A percentile compares a stretch with the other conserved stretches of the same genome.
phyloP scores from a whole-genome alignment of 2,888 invertebrate species.

The Chrysolina haemoptera region DNA sequence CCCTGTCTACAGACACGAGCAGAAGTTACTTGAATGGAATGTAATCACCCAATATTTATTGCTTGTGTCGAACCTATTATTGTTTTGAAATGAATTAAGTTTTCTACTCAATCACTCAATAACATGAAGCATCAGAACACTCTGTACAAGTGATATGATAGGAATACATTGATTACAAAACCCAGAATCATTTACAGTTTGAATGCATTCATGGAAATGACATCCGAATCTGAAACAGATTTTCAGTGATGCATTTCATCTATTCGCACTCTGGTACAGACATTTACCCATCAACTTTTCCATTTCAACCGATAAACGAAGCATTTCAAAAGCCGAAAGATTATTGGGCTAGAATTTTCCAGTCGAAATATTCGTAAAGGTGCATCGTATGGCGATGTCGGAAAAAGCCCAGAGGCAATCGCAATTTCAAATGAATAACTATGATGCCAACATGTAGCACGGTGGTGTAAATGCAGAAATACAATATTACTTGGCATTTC shows the following conservation, averaged over 20 bases:
- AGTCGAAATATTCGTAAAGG: neutral
- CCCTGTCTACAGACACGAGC: too few relatives aligned
- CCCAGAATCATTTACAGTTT: neutral
- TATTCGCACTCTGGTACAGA: slow-evolving; percentile 1
- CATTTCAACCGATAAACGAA: slow-evolving; percentile 2
- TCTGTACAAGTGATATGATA: too few relatives aligned
- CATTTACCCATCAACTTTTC: slow-evolving; percentile 6
- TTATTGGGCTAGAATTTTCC: neutral
- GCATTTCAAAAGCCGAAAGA: neutral
- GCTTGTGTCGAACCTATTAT: too few relatives aligned
- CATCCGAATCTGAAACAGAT: neutral
- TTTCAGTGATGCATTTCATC: neutral
- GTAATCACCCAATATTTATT: too few relatives aligned
- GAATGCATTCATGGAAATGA: neutral
- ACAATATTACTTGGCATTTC: neutral
- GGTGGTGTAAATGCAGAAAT: slow-evolving; percentile 1
- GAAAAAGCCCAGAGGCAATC: slow-evolving; percentile 3
- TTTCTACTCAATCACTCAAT: too few relatives aligned
- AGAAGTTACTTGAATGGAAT: too few relatives aligned
- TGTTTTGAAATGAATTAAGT: too few relatives aligned
- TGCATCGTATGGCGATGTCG: neutral
- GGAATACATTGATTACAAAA: too few relatives aligned
- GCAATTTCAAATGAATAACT: slow-evolving; percentile 11
- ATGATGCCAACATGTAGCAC: neutral
- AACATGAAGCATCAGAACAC: too few relatives aligned